Conservation (phyloP, 2,888 invertebrate species). For the Tipula lateralis region DNA sequence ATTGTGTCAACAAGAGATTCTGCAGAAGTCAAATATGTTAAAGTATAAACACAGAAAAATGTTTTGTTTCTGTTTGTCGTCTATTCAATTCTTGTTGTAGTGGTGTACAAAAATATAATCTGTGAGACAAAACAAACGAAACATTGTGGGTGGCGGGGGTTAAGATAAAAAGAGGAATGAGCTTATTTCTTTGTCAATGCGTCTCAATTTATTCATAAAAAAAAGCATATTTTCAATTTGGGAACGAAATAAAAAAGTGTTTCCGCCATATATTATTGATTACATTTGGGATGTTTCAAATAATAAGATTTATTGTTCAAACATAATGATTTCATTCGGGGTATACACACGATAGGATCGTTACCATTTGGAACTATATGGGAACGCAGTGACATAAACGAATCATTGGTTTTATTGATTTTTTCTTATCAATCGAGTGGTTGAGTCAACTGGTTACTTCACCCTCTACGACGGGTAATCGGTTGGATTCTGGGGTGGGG, state of each 20-base stretch:
- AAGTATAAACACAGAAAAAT: background rate
- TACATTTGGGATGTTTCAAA: background rate
- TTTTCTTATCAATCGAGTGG: too few relatives aligned
- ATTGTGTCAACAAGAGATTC: constrained; percentile 1
- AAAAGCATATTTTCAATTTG: background rate
- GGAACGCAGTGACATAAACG: background rate
- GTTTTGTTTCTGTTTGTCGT: background rate
- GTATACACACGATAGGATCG: background rate
- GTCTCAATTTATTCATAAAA: background rate
- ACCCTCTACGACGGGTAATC: too few relatives aligned
- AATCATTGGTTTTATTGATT: background rate
- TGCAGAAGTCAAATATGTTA: background rate
- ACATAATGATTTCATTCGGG: background rate
- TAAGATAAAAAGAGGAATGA: background rate
- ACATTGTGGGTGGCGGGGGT: background rate
- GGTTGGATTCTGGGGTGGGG: too few relatives aligned
- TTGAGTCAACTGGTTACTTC: too few relatives aligned
- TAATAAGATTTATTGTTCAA: background rate
- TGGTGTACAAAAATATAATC: background rate
- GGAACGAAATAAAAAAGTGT: background rate
- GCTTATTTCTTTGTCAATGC: background rate
- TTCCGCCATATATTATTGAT: background rate
- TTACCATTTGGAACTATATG: background rate
- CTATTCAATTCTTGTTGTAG: background rate
- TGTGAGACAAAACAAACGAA: background rate